Conservation (phyloP, 2,888 invertebrate genomes). For the Tortricodes alternella region DNA sequence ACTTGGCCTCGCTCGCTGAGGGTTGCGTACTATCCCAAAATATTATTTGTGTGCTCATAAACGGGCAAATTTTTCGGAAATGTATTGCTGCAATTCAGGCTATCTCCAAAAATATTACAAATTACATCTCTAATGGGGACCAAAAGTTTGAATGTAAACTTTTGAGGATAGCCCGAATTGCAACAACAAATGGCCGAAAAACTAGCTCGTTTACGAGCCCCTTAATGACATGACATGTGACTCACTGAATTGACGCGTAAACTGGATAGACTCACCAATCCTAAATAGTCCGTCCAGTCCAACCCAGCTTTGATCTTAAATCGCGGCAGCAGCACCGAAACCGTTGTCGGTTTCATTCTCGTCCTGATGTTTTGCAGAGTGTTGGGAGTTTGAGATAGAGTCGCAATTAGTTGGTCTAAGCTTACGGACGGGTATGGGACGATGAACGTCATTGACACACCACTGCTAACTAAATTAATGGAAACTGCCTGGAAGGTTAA, state of each 20-base stretch:
- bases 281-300: conserved; percentile 51
- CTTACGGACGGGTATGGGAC: conserved; percentile 40
- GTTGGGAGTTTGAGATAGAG: conserved; percentile 37
- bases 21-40: too few species aligned
- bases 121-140: too few species aligned
- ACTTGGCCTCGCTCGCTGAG: too few species aligned
- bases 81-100: too few species aligned
- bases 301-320: conserved; percentile 56
- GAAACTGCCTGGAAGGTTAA: conserved; percentile 40
- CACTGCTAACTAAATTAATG: conserved; percentile 33
- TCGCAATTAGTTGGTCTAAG: conserved; percentile 40
- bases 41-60: too few species aligned
- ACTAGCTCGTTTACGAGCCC: too few species aligned
- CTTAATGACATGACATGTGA: background rate
- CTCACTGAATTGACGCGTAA: background rate
- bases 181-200: too few species aligned
- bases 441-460: conserved; percentile 42
- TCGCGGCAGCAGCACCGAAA: conserved; percentile 50
- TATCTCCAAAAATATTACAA: too few species aligned
- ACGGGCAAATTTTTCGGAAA: too few species aligned
- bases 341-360: conserved; percentile 31
- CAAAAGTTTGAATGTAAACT: too few species aligned
- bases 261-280: conserved; percentile 42
- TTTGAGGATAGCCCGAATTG: too few species aligned
- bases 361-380: conserved; percentile 37